Percentiles rank a stretch among this genome's conserved stretches.
Evolutionary conservation across 2,797 vertebrate species (phyloP).

Genomic region (Gastrophryne carolinensis): DNA sequence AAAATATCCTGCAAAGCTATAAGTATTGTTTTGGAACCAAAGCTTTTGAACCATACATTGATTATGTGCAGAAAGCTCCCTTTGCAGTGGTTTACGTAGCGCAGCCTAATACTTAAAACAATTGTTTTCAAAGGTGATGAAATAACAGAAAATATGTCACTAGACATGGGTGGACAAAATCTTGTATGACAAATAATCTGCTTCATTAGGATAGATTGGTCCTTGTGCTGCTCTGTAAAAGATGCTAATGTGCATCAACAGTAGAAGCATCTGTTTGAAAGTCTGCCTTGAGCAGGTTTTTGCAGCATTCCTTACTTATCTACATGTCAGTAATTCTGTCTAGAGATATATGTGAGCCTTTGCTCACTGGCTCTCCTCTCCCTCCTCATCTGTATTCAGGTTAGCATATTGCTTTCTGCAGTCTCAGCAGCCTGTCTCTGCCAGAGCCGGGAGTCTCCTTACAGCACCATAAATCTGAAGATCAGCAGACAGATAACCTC

Average conservation of each 20-base stretch:
- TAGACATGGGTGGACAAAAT: not conserved
- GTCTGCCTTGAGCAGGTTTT: not conserved
- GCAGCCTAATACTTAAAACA: too few relatives aligned
- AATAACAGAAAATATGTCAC: not conserved
- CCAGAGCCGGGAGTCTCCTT: conserved; percentile 33
- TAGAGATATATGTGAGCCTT: not conserved
- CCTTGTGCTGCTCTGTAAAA: not conserved
- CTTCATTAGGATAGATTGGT: not conserved
- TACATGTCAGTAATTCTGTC: not conserved
- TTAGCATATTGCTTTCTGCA: conserved; percentile 35
- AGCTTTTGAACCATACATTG: too few relatives aligned
- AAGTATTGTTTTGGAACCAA: too few relatives aligned
- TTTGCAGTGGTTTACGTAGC: too few relatives aligned
- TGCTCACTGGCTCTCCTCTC: not conserved
- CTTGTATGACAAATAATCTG: not conserved
- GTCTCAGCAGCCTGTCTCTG: conserved; percentile 31
- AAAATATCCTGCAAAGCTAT: too few relatives aligned
- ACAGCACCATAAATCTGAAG: conserved; percentile 35
- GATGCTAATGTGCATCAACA: not conserved
- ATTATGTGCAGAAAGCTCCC: too few relatives aligned
- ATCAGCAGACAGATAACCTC: conserved; percentile 32
- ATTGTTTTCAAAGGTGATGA: too few relatives aligned
- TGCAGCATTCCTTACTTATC: not conserved
- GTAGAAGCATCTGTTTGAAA: not conserved
- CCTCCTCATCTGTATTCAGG: conserved; percentile 34